A percentile compares a stretch with the other conserved stretches of the same genome.
phyloP scores from a whole-genome alignment of 2,888 invertebrate species.

The Terebella lapidaria region DNA sequence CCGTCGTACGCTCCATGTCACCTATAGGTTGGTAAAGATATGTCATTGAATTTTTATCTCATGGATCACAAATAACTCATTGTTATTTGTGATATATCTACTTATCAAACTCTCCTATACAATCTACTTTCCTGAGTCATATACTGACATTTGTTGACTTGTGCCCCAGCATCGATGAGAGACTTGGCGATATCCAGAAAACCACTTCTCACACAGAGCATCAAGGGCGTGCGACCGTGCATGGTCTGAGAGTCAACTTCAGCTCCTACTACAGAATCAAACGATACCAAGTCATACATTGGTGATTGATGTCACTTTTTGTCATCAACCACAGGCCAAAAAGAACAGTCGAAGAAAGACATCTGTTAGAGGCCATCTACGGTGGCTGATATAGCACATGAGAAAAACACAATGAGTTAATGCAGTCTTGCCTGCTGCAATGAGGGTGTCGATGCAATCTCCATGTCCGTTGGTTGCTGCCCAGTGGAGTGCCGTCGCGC shows the following conservation, averaged over 20 bases:
- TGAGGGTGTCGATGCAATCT: conserved; percentile 26
- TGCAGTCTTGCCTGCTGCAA: conserved; percentile 25
- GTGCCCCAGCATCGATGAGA: conserved; percentile 6
- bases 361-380: no score
- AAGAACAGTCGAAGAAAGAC: no score
- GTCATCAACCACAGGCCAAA: no score
- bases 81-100: not conserved
- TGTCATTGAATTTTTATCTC: not conserved
- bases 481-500: conserved; percentile 36
- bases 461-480: conserved; percentile 30
- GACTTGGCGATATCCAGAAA: conserved; percentile 1
- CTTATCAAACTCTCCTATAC: not conserved
- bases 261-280: no score
- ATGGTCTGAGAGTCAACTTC: conserved; percentile 25
- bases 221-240: conserved; percentile 33
- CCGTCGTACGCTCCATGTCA: conserved; percentile 16
- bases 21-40: not conserved
- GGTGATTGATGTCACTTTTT: no score
- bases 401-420: no score
- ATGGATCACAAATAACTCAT: not conserved
- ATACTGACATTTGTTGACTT: conserved; percentile 1
- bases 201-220: conserved; percentile 24
- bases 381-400: no score
- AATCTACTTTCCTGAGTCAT: not conserved
- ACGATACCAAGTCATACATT: no score